Base-by-base conservation (phyloP, 1,140 invertebrate species). In the Centruroides sculpturatus region DNA sequence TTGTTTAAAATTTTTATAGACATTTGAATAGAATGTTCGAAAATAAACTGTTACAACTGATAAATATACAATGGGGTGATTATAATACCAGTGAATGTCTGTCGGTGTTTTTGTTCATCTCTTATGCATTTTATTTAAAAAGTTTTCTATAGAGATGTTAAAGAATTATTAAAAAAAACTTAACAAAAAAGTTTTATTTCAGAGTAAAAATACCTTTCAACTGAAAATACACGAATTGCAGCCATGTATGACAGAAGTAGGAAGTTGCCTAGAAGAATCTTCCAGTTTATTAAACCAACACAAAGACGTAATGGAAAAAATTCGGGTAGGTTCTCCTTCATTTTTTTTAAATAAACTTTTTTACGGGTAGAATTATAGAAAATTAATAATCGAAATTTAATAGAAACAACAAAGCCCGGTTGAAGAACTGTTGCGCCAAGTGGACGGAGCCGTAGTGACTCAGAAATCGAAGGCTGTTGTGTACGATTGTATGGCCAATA, bases 381-480 rank as follows among this genome's bases (percentile, higher is more conserved):
- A 41, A 6, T 8, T 41, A 3, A 41, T 41, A 41, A 41, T 41
- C 5, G 41, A 41, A 41, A 41, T 57, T 62, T 76, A 78, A 48
- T 71, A 93, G 87, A 85, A 81, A 67, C 90, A 94, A 76, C 88
- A 93, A 72, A 87, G 85, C 70, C 89, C 92, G 55, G 89, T 94
- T 63, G 86, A 90, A 69, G 89, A 93, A 74, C 80, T 94, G 57
- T 79, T 93, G 54, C 79, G 84, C 48, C 83, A 89, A 73, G 89
- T 89, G 1, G 90, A 94, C 74, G 82, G 85, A 68, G 75, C 90
- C 62, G 86, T 90, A 63, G 82, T 83, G 34, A 85, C 82, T 7
- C 86, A 92, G 70, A 81, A 81, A 67, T 83, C 85, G 11, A 79
- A 83, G 64, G 83, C 76, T 82, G 65, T 85, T 83, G 86, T 93